Evolutionary conservation across 2,888 invertebrate genomes (phyloP).

Genomic region (Tenthredo scrophulariae): DNA sequence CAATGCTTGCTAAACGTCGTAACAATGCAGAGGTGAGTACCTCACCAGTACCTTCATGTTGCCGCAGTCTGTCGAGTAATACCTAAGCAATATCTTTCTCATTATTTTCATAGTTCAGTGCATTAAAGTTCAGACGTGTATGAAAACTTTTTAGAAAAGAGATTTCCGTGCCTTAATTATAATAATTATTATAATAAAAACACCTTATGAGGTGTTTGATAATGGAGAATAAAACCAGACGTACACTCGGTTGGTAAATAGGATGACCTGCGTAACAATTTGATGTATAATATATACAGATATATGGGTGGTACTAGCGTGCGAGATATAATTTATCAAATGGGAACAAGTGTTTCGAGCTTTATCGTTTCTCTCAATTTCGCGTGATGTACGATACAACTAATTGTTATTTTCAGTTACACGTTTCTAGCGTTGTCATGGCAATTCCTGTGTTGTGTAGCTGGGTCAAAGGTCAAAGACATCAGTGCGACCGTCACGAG

Average conservation of each 20-base stretch:
- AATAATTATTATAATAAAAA: too few species aligned
- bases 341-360: slow-evolving; percentile 22
- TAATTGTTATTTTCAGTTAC: slow-evolving; percentile 50
- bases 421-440: slow-evolving; percentile 50
- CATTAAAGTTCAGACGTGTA: not conserved
- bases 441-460: slow-evolving; percentile 56
- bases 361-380: slow-evolving; percentile 19
- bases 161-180: not conserved
- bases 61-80: slow-evolving; percentile 7
- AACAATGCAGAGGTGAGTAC: slow-evolving; percentile 59
- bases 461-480: slow-evolving; percentile 68
- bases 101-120: not conserved
- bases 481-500: slow-evolving; percentile 69
- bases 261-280: slow-evolving; percentile 9
- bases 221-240: not conserved
- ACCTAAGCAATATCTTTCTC: not conserved
- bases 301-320: not conserved
- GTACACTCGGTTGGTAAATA: not conserved
- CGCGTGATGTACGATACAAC: slow-evolving; percentile 35
- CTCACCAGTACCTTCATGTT: slow-evolving; percentile 47
- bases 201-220: not conserved
- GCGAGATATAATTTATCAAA: slow-evolving; percentile 32
- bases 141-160: slow-evolving; percentile 33
- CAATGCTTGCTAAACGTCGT: slow-evolving; percentile 55
- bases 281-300: not conserved